Base-by-base conservation (phyloP, 2,113 vertebrate genomes). In the Pollachius pollachius region DNA sequence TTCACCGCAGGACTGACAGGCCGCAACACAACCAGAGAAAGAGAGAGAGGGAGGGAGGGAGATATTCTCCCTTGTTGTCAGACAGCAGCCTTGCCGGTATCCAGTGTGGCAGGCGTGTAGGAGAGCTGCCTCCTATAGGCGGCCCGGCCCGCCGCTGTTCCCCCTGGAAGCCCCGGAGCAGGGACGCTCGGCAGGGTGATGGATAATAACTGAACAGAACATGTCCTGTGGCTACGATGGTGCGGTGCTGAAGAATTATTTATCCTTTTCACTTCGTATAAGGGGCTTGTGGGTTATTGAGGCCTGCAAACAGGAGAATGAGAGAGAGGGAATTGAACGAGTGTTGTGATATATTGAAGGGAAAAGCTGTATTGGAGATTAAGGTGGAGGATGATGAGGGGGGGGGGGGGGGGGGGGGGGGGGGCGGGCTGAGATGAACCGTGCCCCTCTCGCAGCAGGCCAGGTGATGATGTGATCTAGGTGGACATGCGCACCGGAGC, bases 171-270 rank as follows among this genome's bases (percentile, higher is more conserved):
- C 15, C 15, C 54, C 4, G 54, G 16, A 57, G 54, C 9, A 1
- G n/a, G 54, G 54, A 57, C 5, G 54, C 52, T 27, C 30, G 65
- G 81, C 62, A 78, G 62, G 56, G 52, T 80, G 84, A 82, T 76
- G 79, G 79, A 83, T 81, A 89, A 84, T 85, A 75, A 86, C 85
- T 81, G 77, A 79, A 86, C 73, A 27, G 65, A 75, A 57, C 62
- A 23, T 71, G 71, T 83, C 77, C 74, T 80, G 80, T 75, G 80
- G 80, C 79, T 72, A 73, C 79, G 77, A 69, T 75, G 81, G 64
- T 71, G 52, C 48, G 52, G 72, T 64, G 64, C 65, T 57, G 71
- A 66, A 70, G 70, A 68, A 68, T 65, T 78, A 81, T 72, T 77
- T 69, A 60, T 71, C 70, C 41, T 73, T 79, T 86, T 79, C 67